These are phyloP conservation scores for Phymanthus crucifer DNA, from an alignment of 92 coral and sea anemone genomes.

Conservation along the genomic window DNA sequence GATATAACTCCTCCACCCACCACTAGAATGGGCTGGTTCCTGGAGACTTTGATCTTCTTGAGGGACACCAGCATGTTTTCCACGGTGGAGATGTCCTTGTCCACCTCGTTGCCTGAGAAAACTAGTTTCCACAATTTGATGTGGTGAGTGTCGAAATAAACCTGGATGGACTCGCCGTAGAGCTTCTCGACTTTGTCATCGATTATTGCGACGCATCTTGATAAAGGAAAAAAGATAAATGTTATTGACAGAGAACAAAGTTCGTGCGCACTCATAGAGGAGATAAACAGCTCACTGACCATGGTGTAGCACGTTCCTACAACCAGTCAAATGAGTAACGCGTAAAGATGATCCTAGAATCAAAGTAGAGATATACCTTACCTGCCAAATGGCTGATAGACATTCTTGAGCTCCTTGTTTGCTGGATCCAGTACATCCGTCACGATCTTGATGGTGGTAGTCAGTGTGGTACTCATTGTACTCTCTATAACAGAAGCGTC, in stretches of 20 bases:
- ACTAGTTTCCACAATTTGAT: constrained; percentile 51
- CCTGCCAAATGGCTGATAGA: constrained; percentile 63
- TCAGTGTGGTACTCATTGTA: constrained; percentile 58
- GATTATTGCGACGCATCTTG: constrained; percentile 56
- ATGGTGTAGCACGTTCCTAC: no score
- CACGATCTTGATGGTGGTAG: constrained; percentile 67
- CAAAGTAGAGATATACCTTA: no score
- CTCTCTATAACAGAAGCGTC: constrained; percentile 67
- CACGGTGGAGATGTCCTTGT: constrained; percentile 64
- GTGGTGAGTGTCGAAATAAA: constrained; percentile 49
- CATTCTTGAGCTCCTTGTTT: constrained; percentile 41
- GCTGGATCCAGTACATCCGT: constrained; percentile 45
- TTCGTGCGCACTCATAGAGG: background rate
- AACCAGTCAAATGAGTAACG: no score
- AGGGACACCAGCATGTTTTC: constrained; percentile 52
- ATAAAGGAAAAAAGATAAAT: background rate
- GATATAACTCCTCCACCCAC: constrained; percentile 61
- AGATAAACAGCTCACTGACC: no score
- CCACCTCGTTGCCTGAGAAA: constrained; percentile 54
- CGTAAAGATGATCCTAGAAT: no score
- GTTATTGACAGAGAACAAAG: background rate
- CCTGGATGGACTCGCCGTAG: constrained; percentile 50
- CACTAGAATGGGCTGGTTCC: constrained; percentile 67
- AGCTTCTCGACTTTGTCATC: constrained; percentile 57
- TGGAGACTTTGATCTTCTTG: constrained; percentile 39